Percentiles rank a stretch among this genome's conserved stretches.
phyloP scores from a whole-genome alignment of 2,113 vertebrate species.

The Spilogale gracilis region DNA sequence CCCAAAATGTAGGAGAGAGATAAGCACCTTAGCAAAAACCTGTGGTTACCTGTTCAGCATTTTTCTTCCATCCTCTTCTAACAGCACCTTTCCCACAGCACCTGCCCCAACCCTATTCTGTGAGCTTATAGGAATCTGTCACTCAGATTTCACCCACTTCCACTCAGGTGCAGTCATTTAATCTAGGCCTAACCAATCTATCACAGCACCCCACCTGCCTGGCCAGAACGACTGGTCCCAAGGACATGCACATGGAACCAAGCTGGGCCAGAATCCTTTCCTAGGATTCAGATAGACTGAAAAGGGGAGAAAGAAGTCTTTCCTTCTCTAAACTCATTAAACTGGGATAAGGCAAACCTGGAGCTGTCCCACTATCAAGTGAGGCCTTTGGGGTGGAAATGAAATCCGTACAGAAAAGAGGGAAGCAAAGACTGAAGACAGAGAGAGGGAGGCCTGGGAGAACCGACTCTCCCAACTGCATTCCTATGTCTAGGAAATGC shows the following conservation, averaged over 20 bases:
- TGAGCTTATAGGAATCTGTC: not conserved
- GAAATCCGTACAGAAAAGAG: not conserved
- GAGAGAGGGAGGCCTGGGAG: too few species aligned
- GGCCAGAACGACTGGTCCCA: not conserved
- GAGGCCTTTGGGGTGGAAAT: not conserved
- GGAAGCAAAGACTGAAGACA: not conserved
- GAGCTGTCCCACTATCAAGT: not conserved
- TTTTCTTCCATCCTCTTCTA: not conserved
- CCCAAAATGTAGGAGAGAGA: not conserved
- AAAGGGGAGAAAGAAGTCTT: slow-evolving; percentile 1
- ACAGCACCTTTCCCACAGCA: not conserved
- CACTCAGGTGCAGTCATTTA: not conserved
- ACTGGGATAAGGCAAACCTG: not conserved
- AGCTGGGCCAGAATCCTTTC: not conserved
- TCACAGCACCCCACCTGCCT: not conserved
- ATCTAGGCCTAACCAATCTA: not conserved
- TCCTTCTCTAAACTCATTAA: slow-evolving; percentile 2
- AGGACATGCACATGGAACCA: not conserved
- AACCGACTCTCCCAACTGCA: not conserved
- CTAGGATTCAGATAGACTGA: not conserved
- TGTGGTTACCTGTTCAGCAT: not conserved
- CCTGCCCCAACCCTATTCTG: not conserved
- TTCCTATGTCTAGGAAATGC: not conserved
- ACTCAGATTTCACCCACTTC: not conserved
- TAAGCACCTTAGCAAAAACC: not conserved